Evolutionary conservation across 2,113 vertebrate genomes (phyloP).

Genomic region (Channa argus): DNA sequence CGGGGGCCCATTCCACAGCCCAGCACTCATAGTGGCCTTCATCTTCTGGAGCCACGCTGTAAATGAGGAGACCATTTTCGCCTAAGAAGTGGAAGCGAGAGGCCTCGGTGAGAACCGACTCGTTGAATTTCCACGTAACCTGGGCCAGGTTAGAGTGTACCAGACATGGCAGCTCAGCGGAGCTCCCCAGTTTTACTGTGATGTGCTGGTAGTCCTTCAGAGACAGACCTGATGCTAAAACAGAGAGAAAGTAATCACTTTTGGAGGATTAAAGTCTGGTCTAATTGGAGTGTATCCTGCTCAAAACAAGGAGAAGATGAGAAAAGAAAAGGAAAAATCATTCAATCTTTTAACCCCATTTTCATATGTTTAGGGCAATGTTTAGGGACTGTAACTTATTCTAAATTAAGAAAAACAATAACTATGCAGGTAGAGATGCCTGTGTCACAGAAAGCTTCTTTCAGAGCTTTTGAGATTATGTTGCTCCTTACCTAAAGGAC

Average conservation of each 20-base stretch:
- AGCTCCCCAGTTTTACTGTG: slow-evolving; percentile 88
- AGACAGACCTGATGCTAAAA: slow-evolving; percentile 64
- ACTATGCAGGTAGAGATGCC: background rate
- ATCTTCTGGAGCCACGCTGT: slow-evolving; percentile 90
- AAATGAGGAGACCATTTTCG: slow-evolving; percentile 88
- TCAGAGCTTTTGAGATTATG: background rate
- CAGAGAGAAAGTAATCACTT: background rate
- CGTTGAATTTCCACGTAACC: slow-evolving; percentile 90
- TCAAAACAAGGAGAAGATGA: background rate
- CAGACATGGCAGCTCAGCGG: slow-evolving; percentile 90
- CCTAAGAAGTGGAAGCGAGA: slow-evolving; percentile 89
- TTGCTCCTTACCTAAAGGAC: slow-evolving; percentile 82
- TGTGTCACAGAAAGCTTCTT: background rate
- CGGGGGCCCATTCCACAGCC: slow-evolving; percentile 86
- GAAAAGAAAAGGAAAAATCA: too few relatives aligned
- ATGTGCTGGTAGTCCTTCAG: slow-evolving; percentile 65
- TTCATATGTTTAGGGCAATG: too few relatives aligned
- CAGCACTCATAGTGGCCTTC: slow-evolving; percentile 93
- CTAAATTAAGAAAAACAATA: too few relatives aligned
- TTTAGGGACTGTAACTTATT: too few relatives aligned
- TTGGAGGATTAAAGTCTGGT: background rate
- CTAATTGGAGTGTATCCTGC: background rate
- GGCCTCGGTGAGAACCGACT: slow-evolving; percentile 83
- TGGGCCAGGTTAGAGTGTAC: slow-evolving; percentile 91
- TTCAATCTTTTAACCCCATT: too few relatives aligned